Evolutionary conservation across 2,113 vertebrate genomes (phyloP).

Genomic region (Neotragus moschatus): DNA sequence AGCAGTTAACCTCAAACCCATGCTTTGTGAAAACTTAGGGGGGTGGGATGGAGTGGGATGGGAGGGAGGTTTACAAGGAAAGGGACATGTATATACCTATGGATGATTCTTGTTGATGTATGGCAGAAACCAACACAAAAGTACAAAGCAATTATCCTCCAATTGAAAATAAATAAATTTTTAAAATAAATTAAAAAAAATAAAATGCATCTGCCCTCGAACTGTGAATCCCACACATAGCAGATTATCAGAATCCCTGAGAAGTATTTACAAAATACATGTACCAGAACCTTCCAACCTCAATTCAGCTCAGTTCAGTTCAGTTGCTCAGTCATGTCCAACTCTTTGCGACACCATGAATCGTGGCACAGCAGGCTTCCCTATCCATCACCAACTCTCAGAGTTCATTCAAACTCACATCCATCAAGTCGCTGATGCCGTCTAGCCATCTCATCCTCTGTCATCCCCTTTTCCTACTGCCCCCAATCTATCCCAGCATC

Average conservation of each 20-base stretch:
- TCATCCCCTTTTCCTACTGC: too few relatives aligned
- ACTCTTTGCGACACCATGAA: too few relatives aligned
- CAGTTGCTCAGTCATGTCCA: too few relatives aligned
- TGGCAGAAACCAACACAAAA: background rate
- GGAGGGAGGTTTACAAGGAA: background rate
- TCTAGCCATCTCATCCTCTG: too few relatives aligned
- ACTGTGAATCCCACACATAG: background rate
- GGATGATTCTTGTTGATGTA: background rate
- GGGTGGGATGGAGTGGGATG: background rate
- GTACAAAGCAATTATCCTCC: background rate
- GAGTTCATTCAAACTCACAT: too few relatives aligned
- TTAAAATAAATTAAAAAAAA: background rate
- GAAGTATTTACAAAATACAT: background rate
- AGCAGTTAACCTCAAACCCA: background rate
- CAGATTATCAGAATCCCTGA: background rate
- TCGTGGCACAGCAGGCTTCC: too few relatives aligned
- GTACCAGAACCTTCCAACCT: background rate
- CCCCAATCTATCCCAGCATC: too few relatives aligned
- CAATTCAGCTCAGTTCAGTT: background rate
- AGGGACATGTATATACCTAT: background rate
- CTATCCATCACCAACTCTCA: too few relatives aligned
- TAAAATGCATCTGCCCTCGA: background rate
- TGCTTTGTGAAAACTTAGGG: background rate
- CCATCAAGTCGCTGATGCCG: too few relatives aligned
- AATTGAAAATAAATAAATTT: background rate